Evolutionary conservation across 1,140 invertebrate genomes (phyloP).

Genomic region (Meloidogyne chitwoodi): DNA sequence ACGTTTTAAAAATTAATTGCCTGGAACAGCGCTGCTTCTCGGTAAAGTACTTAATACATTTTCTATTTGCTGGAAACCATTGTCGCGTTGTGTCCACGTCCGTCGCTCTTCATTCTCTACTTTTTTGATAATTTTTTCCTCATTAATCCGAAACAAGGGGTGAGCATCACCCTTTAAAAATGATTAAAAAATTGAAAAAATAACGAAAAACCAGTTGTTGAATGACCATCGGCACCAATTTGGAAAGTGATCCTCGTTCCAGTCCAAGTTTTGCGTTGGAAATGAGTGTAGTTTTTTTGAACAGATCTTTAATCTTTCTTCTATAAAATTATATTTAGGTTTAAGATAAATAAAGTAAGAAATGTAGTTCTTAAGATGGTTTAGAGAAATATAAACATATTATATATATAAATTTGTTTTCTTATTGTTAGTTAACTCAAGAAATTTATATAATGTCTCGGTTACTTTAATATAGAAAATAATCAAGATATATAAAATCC

Average conservation of each 20-base stretch:
- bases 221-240: background rate
- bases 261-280: background rate
- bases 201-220: background rate
- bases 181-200: background rate
- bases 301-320: constrained; percentile 17
- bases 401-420: too few species aligned
- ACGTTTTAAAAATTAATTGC: background rate
- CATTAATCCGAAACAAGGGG: background rate
- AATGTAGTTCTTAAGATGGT: too few species aligned
- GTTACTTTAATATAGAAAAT: too few species aligned
- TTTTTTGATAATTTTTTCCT: background rate
- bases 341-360: too few species aligned
- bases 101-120: background rate
- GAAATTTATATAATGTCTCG: too few species aligned
- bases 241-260: constrained; percentile 9
- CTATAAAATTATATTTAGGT: too few species aligned
- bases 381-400: too few species aligned
- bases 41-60: background rate
- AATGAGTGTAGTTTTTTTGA: constrained; percentile 7
- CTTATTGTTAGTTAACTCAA: too few species aligned
- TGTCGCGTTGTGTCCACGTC: background rate
- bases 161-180: background rate
- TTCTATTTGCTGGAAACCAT: background rate
- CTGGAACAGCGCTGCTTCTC: background rate
- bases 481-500: too few species aligned